Evolutionary conservation across 2,113 vertebrate genomes (phyloP).

Genomic region (Toxostoma redivivum): DNA sequence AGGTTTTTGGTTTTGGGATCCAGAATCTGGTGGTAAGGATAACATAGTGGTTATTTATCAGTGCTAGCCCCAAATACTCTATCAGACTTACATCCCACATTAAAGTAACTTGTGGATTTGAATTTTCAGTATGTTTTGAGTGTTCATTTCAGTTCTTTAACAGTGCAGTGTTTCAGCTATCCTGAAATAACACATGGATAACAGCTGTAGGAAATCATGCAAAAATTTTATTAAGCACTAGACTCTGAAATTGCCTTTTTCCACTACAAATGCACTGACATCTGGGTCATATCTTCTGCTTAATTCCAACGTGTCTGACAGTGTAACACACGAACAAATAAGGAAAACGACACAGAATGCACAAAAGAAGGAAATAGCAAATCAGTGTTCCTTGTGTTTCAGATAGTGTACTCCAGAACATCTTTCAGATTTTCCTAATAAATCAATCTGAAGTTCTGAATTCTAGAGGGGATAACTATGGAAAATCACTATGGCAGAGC

Average conservation of each 20-base stretch:
- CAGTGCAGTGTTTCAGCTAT: constrained; percentile 13
- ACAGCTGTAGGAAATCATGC: constrained; percentile 59
- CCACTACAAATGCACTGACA: constrained; percentile 49
- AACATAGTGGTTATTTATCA: constrained; percentile 12
- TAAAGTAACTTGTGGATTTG: constrained; percentile 16
- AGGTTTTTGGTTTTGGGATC: background rate
- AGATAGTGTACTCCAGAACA: background rate
- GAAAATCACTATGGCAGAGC: background rate
- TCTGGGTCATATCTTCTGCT: constrained; percentile 52
- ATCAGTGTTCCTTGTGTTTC: background rate
- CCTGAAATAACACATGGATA: constrained; percentile 59
- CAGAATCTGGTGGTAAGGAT: background rate
- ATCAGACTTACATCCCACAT: background rate
- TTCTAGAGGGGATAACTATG: background rate
- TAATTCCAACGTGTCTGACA: constrained; percentile 19
- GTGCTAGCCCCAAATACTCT: background rate
- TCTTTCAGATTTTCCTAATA: background rate
- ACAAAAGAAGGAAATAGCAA: background rate
- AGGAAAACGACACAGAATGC: background rate
- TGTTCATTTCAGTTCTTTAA: constrained; percentile 31
- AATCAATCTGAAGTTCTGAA: background rate
- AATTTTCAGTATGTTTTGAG: background rate
- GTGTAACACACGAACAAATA: background rate
- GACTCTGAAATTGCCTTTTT: constrained; percentile 59
- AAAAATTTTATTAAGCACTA: constrained; percentile 57